A percentile compares a stretch with the other conserved stretches of the same genome.
phyloP scores from a whole-genome alignment of 1,140 invertebrate species.

The Bombus superbus region DNA sequence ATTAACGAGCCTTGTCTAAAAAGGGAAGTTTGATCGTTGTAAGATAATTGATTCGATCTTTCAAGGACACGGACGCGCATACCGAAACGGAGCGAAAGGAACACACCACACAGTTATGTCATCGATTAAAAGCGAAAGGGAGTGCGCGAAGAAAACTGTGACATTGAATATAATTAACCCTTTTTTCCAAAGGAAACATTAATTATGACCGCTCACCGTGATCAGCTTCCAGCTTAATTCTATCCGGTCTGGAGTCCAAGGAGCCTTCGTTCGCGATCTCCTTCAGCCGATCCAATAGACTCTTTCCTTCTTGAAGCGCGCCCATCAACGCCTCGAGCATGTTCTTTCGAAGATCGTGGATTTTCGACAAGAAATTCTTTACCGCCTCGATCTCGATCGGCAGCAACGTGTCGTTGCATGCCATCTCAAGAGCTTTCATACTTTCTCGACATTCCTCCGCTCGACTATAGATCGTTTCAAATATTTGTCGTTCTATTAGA shows the following conservation, averaged over 20 bases:
- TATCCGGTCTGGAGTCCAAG: conserved; percentile 89
- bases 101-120: conserved; percentile 11
- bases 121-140: conserved; percentile 45
- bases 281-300: conserved; percentile 87
- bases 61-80: not conserved
- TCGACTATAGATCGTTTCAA: conserved; percentile 80
- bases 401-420: conserved; percentile 85
- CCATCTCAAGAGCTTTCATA: conserved; percentile 87
- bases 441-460: conserved; percentile 87
- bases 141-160: not conserved
- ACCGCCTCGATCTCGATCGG: conserved; percentile 88
- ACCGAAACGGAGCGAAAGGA: conserved; percentile 18
- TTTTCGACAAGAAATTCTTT: conserved; percentile 85
- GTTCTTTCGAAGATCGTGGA: conserved; percentile 86
- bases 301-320: conserved; percentile 91
- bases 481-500: not conserved
- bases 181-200: conserved; percentile 21
- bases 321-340: conserved; percentile 90
- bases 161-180: not conserved
- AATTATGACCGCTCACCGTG: conserved; percentile 79
- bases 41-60: not conserved
- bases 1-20: not conserved
- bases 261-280: conserved; percentile 87
- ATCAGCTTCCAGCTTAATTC: conserved; percentile 86
- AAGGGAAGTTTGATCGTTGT: not conserved